Evolutionary conservation across 2,888 invertebrate species (phyloP).

Genomic region (Lasius platythorax): DNA sequence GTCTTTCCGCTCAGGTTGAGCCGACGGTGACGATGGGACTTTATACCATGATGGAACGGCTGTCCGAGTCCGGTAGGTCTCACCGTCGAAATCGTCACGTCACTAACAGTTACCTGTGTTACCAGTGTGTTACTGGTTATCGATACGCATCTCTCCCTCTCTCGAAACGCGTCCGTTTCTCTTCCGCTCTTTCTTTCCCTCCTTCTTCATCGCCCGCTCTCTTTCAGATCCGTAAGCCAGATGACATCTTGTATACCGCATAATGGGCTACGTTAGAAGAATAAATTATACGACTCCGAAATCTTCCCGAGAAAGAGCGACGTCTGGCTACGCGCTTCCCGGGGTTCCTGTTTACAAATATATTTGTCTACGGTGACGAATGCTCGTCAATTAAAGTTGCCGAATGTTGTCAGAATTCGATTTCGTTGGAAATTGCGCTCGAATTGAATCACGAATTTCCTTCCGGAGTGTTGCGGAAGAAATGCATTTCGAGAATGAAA

Average conservation of each 20-base stretch:
- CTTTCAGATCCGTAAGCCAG: constrained; percentile 73
- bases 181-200: constrained; percentile 64
- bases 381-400: constrained; percentile 69
- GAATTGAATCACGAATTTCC: neutral
- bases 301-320: constrained; percentile 31
- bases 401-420: constrained; percentile 24
- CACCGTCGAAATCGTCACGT: constrained; percentile 78
- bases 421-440: constrained; percentile 30
- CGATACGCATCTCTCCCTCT: constrained; percentile 73
- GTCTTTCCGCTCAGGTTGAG: constrained; percentile 50
- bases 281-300: constrained; percentile 73
- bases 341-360: constrained; percentile 71
- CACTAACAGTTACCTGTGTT: constrained; percentile 78
- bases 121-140: constrained; percentile 77
- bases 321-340: constrained; percentile 19
- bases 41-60: constrained; percentile 69
- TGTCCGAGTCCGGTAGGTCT: constrained; percentile 71
- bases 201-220: constrained; percentile 50
- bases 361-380: constrained; percentile 74
- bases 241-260: constrained; percentile 74
- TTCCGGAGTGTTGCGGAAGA: neutral
- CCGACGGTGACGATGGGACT: constrained; percentile 69
- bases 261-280: constrained; percentile 76
- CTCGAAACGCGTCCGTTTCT: constrained; percentile 55
- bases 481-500: neutral